Base-by-base conservation (phyloP, 2,113 vertebrate genomes). In the Catharus minimus region DNA sequence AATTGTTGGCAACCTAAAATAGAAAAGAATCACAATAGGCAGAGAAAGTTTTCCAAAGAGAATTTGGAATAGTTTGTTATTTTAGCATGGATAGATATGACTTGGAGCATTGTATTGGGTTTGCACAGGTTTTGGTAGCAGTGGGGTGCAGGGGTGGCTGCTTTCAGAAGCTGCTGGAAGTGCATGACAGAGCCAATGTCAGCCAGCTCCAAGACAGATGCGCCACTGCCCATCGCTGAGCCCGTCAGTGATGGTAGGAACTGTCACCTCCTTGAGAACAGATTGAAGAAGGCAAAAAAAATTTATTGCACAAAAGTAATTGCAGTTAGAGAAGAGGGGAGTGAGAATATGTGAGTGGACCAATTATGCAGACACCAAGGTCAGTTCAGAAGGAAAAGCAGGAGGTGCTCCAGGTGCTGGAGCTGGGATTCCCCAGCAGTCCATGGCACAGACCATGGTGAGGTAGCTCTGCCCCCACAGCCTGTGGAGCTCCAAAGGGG, bases 391-490 rank as follows among this genome's bases (percentile, higher is more conserved):
- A 72, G 50, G 43, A 44, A 26, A 12, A 30, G 17, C 6, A 72
- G 58, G 36, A 79, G 43, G 32, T 43, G 30, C 17, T 57, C 18
- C 50, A 64, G 36, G 21, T 4, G 10, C 26, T 27, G 32, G 50
- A 72, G 36, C 17, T 27, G 18, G 32, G 75, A 72, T 23, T 44
- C 36, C 27, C 32, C 27, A 38, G 58, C 44, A 65, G 66, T 26
- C 43, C 0, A 0, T 43, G 49, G 33, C 0, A 2, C 41, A 41
- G 57, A 4, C 33, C 49, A 44, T 7, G 22, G 58, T 13, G 21
- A 43, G 8, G 43, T 30, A 79, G 50, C 12, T 19, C 18, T 19
- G 18, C 8, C 36, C 22, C 36, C n/a, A 50, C 10, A 65, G 22
- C 58, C 58, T 10, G 8, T 23, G 36, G 26, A 57, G 27, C 22